Evolutionary conservation across 1,140 invertebrate genomes (phyloP).

Genomic region (Ridgeia piscesae): DNA sequence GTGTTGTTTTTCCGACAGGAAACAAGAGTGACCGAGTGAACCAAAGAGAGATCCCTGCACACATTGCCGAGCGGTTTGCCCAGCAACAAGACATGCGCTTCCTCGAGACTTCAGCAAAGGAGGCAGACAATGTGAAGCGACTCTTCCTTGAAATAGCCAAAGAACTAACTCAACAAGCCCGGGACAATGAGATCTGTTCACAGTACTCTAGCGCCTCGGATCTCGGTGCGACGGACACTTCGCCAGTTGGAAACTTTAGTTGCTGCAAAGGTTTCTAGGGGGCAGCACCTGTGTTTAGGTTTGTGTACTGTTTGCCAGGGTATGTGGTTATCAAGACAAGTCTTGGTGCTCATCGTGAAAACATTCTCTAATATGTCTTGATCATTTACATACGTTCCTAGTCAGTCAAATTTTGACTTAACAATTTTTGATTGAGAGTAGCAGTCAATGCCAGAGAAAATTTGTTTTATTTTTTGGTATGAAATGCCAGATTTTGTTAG

Average conservation of each 20-base stretch:
- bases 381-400: background rate
- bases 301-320: background rate
- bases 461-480: background rate
- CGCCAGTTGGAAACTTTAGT: slow-evolving; percentile 22
- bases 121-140: slow-evolving; percentile 56
- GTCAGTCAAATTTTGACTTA: background rate
- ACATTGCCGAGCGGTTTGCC: slow-evolving; percentile 95
- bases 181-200: slow-evolving; percentile 41
- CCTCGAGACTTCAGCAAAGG: slow-evolving; percentile 55
- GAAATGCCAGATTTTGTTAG: background rate
- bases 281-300: background rate
- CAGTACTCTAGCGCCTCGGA: slow-evolving; percentile 28
- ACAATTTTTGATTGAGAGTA: background rate
- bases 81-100: slow-evolving; percentile 89
- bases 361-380: background rate
- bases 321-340: background rate
- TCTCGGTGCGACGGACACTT: slow-evolving; percentile 16
- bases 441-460: background rate
- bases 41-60: slow-evolving; percentile 82
- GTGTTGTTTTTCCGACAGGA: slow-evolving; percentile 61
- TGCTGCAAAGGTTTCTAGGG: slow-evolving; percentile 21
- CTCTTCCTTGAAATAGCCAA: slow-evolving; percentile 91
- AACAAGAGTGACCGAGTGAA: slow-evolving; percentile 96
- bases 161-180: slow-evolving; percentile 49
- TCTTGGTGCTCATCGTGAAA: background rate